phyloP scores from a whole-genome alignment of 2,113 vertebrate genomes.

The Pluvialis apricaria region DNA sequence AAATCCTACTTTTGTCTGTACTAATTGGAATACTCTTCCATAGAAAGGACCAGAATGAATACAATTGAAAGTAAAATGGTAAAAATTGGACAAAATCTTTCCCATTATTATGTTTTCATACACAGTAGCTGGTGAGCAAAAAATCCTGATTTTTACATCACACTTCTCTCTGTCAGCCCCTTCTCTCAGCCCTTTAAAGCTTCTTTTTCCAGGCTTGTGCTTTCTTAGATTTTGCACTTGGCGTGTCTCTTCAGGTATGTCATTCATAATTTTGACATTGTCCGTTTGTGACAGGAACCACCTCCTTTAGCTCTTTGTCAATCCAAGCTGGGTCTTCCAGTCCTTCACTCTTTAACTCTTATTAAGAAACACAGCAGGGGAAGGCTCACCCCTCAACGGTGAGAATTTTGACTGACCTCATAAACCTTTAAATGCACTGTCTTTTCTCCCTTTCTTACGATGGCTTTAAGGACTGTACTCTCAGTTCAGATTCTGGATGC shows the following conservation, averaged over 20 bases:
- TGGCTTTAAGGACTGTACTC: background rate
- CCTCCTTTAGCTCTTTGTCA: background rate
- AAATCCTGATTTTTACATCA: background rate
- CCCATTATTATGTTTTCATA: background rate
- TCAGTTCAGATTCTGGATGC: background rate
- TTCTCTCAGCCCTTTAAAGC: background rate
- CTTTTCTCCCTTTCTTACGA: background rate
- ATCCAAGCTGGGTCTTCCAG: background rate
- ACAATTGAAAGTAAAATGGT: background rate
- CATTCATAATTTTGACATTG: background rate
- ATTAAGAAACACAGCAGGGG: background rate
- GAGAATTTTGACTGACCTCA: background rate
- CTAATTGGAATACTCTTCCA: background rate
- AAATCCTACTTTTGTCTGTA: background rate
- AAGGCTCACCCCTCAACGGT: background rate
- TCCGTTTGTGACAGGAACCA: background rate
- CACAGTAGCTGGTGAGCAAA: background rate
- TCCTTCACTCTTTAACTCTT: background rate
- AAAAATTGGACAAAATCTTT: background rate
- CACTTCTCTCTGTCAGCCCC: background rate
- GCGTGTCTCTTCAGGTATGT: background rate
- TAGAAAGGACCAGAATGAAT: background rate
- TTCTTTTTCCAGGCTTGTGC: background rate
- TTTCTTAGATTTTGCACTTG: background rate
- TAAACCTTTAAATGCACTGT: background rate